A percentile compares a stretch with the other conserved stretches of the same genome.
Evolutionary conservation across 1,140 invertebrate genomes (phyloP).

Genomic region (Aphidius ervi): DNA sequence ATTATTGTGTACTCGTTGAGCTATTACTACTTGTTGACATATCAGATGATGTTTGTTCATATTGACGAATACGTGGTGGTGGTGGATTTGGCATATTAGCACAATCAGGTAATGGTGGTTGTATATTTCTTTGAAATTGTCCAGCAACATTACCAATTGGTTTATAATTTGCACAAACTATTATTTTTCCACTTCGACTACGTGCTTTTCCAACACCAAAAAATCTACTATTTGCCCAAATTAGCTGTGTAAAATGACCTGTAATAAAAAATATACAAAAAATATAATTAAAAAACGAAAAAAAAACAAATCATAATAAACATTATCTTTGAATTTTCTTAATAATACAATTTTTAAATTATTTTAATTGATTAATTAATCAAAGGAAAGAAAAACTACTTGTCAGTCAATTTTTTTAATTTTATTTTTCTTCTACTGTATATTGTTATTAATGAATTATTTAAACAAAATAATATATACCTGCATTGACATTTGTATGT

Average conservation of each 20-base stretch:
- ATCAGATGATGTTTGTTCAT: constrained; percentile 34
- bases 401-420: background rate
- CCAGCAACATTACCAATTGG: constrained; percentile 76
- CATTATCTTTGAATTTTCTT: too few species aligned
- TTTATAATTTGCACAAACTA: constrained; percentile 78
- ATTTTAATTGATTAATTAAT: too few species aligned
- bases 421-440: constrained; percentile 5
- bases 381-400: too few species aligned
- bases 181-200: constrained; percentile 68
- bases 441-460: background rate
- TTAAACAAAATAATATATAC: constrained; percentile 42
- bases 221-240: constrained; percentile 75
- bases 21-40: constrained; percentile 39
- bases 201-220: constrained; percentile 81
- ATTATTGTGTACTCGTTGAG: constrained; percentile 43
- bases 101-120: constrained; percentile 63
- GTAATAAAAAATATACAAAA: constrained; percentile 11
- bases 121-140: constrained; percentile 71
- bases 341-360: too few species aligned
- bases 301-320: too few species aligned
- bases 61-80: constrained; percentile 30
- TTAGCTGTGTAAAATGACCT: constrained; percentile 89
- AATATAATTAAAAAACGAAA: too few species aligned
- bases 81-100: constrained; percentile 45
- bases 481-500: constrained; percentile 74